Conservation (phyloP, 2,113 vertebrate genomes). For the Orthonyx spaldingii region DNA sequence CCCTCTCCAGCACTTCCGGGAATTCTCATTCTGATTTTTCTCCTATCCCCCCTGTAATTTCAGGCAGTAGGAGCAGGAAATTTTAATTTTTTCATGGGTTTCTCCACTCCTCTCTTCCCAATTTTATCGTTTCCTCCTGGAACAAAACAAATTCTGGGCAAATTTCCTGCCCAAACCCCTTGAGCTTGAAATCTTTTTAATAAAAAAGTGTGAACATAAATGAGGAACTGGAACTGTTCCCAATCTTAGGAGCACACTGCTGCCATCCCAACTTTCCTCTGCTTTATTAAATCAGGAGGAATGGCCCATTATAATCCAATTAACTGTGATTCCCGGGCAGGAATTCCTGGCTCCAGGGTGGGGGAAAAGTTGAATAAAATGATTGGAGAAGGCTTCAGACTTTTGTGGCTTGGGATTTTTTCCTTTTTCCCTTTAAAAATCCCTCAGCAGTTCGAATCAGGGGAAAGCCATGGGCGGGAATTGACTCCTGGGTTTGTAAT, state of each 20-base stretch:
- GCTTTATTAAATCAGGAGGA: conserved; percentile 26
- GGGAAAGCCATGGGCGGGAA: neutral
- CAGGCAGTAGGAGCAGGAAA: conserved; percentile 34
- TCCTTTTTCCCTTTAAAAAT: neutral
- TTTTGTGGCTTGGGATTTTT: neutral
- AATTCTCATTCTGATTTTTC: neutral
- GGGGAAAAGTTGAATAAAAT: neutral
- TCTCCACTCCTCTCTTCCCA: neutral
- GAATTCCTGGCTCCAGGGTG: neutral
- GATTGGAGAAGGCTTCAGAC: neutral
- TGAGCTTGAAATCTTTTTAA: conserved; percentile 37
- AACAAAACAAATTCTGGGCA: conserved; percentile 31
- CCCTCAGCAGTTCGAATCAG: neutral
- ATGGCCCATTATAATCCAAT: conserved; percentile 59
- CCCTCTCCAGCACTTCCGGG: neutral
- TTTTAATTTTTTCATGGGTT: conserved; percentile 6
- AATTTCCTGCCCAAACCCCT: conserved; percentile 27
- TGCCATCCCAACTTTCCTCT: neutral
- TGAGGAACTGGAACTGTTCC: conserved; percentile 36
- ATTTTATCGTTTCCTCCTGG: conserved; percentile 42
- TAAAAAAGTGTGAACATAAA: conserved; percentile 24
- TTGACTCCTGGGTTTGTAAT: neutral
- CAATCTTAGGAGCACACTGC: neutral
- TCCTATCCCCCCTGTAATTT: neutral
- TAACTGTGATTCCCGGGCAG: conserved; percentile 56